A percentile compares a stretch with the other conserved stretches of the same genome.
Conservation (phyloP, 2,888 invertebrate genomes). For the Hirtodrosophila histrioides region DNA sequence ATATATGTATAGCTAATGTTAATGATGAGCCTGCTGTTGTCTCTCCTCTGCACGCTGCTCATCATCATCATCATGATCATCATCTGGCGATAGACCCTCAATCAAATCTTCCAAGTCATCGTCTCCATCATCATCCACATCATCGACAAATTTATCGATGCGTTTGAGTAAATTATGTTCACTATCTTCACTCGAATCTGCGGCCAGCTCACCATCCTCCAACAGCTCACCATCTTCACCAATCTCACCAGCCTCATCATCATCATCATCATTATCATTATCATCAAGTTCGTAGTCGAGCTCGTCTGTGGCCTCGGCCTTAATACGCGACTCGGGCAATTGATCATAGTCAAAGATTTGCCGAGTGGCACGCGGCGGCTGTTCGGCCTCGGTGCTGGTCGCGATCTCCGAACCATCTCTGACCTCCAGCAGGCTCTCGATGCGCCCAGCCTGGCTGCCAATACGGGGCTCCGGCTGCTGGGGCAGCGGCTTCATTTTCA, state of each 20-base stretch:
- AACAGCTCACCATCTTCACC: constrained; percentile 37
- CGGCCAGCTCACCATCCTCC: constrained; percentile 30
- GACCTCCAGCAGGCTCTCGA: constrained; percentile 56
- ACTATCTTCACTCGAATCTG: constrained; percentile 28
- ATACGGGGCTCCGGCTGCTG: constrained; percentile 69
- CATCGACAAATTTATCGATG: constrained; percentile 74
- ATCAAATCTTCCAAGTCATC: constrained; percentile 67
- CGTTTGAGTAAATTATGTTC: constrained; percentile 75
- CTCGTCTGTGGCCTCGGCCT: constrained; percentile 40
- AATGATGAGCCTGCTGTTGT: constrained; percentile 26
- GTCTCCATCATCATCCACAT: constrained; percentile 70
- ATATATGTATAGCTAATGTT: constrained; percentile 32
- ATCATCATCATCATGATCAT: constrained; percentile 30
- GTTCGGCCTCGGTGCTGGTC: constrained; percentile 71
- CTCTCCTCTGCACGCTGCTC: constrained; percentile 20
- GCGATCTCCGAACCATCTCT: constrained; percentile 50
- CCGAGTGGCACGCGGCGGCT: constrained; percentile 77
- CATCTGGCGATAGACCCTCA: constrained; percentile 50
- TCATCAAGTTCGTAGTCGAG: constrained; percentile 55
- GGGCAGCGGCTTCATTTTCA: constrained; percentile 52
- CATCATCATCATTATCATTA: constrained; percentile 26
- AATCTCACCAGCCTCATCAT: constrained; percentile 31
- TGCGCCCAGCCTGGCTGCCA: constrained; percentile 62
- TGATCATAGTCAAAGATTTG: constrained; percentile 84
- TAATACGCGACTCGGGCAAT: constrained; percentile 81